Evolutionary conservation across 2,888 invertebrate genomes (phyloP).

Genomic region (Gryllus longicercus): DNA sequence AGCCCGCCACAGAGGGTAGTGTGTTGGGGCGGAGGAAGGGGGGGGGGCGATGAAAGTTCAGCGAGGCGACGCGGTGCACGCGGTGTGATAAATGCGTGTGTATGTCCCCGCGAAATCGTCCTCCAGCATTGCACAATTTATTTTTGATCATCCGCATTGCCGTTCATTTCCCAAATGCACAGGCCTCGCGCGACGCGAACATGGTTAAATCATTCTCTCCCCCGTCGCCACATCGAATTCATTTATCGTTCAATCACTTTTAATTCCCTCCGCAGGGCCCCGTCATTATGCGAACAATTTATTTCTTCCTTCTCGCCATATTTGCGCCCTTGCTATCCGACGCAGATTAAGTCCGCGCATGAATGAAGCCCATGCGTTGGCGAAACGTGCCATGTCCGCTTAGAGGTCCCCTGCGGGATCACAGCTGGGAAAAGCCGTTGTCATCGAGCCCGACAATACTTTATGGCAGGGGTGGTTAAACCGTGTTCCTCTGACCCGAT

Average conservation of each 20-base stretch:
- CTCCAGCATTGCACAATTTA: background rate
- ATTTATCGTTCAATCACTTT: constrained; percentile 1
- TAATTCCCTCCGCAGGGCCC: background rate
- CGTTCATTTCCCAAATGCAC: background rate
- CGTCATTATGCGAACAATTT: background rate
- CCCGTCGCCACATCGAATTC: background rate
- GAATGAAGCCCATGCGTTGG: too few species aligned
- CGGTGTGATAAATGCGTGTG: background rate
- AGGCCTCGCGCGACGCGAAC: background rate
- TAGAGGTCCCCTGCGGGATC: too few species aligned
- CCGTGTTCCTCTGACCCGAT: too few species aligned
- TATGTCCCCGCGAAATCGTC: background rate
- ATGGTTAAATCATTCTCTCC: background rate
- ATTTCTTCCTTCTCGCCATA: background rate
- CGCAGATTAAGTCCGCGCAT: too few species aligned
- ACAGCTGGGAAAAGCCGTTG: too few species aligned
- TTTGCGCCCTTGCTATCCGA: background rate
- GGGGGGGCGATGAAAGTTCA: background rate
- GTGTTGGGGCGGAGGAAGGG: background rate
- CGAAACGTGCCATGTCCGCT: too few species aligned
- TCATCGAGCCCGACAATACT: too few species aligned
- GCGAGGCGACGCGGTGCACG: background rate
- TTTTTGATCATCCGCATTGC: background rate
- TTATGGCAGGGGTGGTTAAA: too few species aligned
- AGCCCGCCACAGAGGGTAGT: background rate